phyloP scores from a whole-genome alignment of 2,888 invertebrate species.

The Prosapia bicincta region DNA sequence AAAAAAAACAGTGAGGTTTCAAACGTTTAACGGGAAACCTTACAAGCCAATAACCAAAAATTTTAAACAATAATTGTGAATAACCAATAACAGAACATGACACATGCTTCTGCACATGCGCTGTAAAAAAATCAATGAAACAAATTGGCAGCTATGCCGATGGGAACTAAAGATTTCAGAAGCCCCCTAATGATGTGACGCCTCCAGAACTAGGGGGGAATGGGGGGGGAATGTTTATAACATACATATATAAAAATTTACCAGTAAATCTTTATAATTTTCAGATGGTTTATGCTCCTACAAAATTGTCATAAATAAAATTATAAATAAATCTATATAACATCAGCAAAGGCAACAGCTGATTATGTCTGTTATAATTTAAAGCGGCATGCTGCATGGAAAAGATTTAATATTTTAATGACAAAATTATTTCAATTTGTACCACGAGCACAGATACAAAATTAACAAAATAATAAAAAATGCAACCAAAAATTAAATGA shows the following conservation, averaged over 20 bases:
- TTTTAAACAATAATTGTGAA: slow-evolving; percentile 35
- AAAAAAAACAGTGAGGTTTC: slow-evolving; percentile 32
- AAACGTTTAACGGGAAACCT: slow-evolving; percentile 37
- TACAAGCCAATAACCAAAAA: slow-evolving; percentile 36
- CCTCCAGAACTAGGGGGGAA: slow-evolving; percentile 43
- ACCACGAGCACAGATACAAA: neutral
- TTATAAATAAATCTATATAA: slow-evolving; percentile 11
- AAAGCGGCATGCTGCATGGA: slow-evolving; percentile 32
- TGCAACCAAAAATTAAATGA: slow-evolving; percentile 19
- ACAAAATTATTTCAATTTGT: neutral
- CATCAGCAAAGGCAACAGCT: slow-evolving; percentile 27
- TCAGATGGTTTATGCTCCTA: neutral
- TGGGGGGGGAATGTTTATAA: slow-evolving; percentile 23
- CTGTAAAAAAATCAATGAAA: slow-evolving; percentile 23
- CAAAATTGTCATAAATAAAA: slow-evolving; percentile 4
- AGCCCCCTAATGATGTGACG: slow-evolving; percentile 40
- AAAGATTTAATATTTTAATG: slow-evolving; percentile 11
- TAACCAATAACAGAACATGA: slow-evolving; percentile 33
- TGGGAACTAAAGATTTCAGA: slow-evolving; percentile 25
- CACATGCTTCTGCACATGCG: slow-evolving; percentile 17
- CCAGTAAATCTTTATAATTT: neutral
- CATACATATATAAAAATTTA: slow-evolving; percentile 3
- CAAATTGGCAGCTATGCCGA: slow-evolving; percentile 31
- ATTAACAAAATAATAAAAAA: slow-evolving; percentile 7
- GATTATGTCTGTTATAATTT: slow-evolving; percentile 24